phyloP scores from a whole-genome alignment of 2,888 invertebrate genomes.

The Crossocerus cetratus region DNA sequence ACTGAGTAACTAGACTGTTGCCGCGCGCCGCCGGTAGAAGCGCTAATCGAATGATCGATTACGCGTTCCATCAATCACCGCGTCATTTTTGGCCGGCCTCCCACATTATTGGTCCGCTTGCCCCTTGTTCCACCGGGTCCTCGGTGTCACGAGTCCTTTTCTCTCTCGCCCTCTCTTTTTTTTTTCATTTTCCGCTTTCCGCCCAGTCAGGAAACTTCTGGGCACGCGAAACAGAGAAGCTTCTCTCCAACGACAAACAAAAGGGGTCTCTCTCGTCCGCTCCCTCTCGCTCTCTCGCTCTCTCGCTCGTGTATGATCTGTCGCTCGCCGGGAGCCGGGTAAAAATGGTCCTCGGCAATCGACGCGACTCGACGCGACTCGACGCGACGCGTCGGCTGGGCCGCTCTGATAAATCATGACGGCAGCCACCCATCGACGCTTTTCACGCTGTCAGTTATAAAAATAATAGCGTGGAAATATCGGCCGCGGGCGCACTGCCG shows the following conservation, averaged over 20 bases:
- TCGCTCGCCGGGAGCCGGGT: too few species aligned
- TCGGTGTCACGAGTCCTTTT: too few species aligned
- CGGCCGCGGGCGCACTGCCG: background rate
- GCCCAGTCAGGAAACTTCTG: background rate
- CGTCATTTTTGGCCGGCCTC: conserved; percentile 20
- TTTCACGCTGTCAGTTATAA: background rate
- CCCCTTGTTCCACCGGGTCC: conserved; percentile 13
- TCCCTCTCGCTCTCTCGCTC: background rate
- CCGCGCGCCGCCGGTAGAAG: background rate
- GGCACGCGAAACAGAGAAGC: background rate
- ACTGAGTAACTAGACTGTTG: conserved; percentile 40
- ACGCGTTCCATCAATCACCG: conserved; percentile 50
- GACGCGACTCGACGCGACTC: too few species aligned
- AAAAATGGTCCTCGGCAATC: too few species aligned
- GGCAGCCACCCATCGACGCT: too few species aligned
- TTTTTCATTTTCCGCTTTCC: too few species aligned
- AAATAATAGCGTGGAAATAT: conserved; percentile 6
- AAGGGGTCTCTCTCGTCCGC: background rate
- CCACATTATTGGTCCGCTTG: background rate
- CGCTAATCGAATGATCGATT: conserved; percentile 51
- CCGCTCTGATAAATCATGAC: conserved; percentile 13
- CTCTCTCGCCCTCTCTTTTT: too few species aligned
- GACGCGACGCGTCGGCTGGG: background rate
- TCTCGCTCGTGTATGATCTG: background rate
- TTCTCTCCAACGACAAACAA: background rate